Conservation (phyloP, 2,888 invertebrate genomes). For the Eugnorisma glareosa region DNA sequence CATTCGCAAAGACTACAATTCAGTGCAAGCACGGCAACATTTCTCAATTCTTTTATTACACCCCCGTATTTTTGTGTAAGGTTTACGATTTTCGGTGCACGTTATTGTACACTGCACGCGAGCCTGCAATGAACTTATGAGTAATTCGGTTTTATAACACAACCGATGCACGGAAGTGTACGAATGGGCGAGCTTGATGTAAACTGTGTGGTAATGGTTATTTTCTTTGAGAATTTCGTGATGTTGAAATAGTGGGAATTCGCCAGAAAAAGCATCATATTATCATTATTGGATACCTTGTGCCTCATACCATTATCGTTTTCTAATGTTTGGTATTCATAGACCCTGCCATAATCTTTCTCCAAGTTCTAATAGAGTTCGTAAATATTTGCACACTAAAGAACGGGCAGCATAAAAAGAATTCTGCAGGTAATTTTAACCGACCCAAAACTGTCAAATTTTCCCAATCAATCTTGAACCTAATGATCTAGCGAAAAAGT, state of each 20-base stretch:
- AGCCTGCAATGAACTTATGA: constrained; percentile 61
- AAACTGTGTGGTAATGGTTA: constrained; percentile 44
- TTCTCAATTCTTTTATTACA: constrained; percentile 60
- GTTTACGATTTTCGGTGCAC: constrained; percentile 58
- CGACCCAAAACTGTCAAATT: no score
- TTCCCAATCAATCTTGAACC: no score
- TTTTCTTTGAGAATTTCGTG: constrained; percentile 28
- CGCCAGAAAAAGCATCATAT: no score
- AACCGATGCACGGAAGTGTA: constrained; percentile 45
- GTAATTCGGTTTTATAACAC: constrained; percentile 55
- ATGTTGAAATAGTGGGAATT: constrained; percentile 11
- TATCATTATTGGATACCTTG: background rate
- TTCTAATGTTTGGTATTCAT: background rate
- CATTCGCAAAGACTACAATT: constrained; percentile 54
- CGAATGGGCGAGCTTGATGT: constrained; percentile 31
- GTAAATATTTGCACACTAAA: background rate
- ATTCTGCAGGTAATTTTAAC: background rate
- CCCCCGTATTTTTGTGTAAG: constrained; percentile 53
- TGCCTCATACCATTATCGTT: background rate
- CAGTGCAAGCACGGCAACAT: constrained; percentile 49
- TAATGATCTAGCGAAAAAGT: no score
- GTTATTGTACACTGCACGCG: constrained; percentile 57
- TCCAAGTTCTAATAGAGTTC: background rate
- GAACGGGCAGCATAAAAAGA: background rate
- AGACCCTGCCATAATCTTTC: background rate